A percentile compares a stretch with the other conserved stretches of the same genome.
Evolutionary conservation across 2,113 vertebrate species (phyloP).

Genomic region (Cyrtonyx montezumae): DNA sequence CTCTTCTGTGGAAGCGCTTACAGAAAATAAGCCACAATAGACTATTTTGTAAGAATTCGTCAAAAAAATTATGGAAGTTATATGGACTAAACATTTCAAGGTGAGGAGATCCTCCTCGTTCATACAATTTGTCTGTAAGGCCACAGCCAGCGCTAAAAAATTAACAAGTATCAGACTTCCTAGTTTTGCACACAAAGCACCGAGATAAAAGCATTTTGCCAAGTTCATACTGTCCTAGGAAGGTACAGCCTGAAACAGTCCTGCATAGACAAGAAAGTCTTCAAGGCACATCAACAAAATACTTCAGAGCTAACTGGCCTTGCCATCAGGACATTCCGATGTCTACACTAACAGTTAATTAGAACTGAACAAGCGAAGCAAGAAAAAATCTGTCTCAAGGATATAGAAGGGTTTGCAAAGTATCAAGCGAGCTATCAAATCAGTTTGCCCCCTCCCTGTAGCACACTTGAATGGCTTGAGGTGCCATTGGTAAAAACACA

Average conservation of each 20-base stretch:
- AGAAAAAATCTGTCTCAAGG: not conserved
- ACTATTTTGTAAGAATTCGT: not conserved
- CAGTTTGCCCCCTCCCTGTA: not conserved
- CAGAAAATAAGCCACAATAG: not conserved
- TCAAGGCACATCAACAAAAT: not conserved
- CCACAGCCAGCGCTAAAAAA: not conserved
- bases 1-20: not conserved
- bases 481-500: not conserved
- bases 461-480: not conserved
- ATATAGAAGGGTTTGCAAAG: not conserved
- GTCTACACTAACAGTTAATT: not conserved
- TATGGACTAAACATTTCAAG: rapidly evolving
- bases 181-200: not conserved
- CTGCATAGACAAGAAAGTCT: not conserved
- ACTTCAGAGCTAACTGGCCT: not conserved
- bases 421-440: not conserved
- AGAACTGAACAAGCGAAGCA: not conserved
- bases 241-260: not conserved
- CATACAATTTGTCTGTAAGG: not conserved
- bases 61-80: not conserved
- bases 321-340: not conserved
- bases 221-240: not conserved
- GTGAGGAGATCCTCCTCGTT: not conserved
- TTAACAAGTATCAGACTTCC: not conserved
- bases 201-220: not conserved